Conservation (phyloP, 2,113 vertebrate species). For the zebrafish (Danio rerio) region GRCz12tu NC_133196.1:19224001-19224500, state of each 20-base stretch:
- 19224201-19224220: not conserved
- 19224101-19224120: too few relatives aligned
- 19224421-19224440: not conserved
- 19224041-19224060: too few relatives aligned
- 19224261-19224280: not conserved
- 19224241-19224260: not conserved
- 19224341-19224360: conserved; percentile 8
- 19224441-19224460: not conserved
- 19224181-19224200: not conserved
- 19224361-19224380: not conserved
- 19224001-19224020: too few relatives aligned
- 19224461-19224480: conserved; percentile 55
- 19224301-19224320: not conserved
- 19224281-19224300: not conserved
- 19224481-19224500: not conserved
- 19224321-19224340: not conserved
- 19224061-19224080: too few relatives aligned
- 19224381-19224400: not conserved
- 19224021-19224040: too few relatives aligned
- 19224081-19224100: too few relatives aligned
- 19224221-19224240: not conserved
- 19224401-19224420: not conserved
- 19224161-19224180: not conserved
- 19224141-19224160: too few relatives aligned
- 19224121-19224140: too few relatives aligned